These are phyloP conservation scores for Metalampra italica DNA, from an alignment of 2,888 invertebrate genomes.

Conservation along the genomic window DNA sequence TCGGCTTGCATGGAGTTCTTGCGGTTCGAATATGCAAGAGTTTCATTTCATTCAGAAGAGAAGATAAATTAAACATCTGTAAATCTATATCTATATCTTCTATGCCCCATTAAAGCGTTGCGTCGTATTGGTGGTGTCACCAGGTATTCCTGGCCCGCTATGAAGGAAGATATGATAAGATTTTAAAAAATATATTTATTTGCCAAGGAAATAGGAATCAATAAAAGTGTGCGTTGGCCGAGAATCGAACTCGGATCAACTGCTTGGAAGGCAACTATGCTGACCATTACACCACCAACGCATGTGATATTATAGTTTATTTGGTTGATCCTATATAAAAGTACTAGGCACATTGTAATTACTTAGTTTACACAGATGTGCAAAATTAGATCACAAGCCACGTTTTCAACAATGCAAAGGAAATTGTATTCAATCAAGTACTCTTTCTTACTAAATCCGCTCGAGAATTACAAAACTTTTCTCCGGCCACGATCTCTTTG, in stretches of 20 bases:
- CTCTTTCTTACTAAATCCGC: background rate
- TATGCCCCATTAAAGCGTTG: no score
- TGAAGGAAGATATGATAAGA: no score
- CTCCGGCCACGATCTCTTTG: background rate
- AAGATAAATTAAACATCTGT: no score
- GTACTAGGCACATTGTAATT: background rate
- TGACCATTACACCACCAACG: slow-evolving; percentile 64
- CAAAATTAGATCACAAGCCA: background rate
- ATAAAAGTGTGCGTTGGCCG: slow-evolving; percentile 38
- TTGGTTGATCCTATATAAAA: background rate
- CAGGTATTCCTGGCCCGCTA: no score
- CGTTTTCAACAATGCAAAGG: background rate
- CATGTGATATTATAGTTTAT: slow-evolving; percentile 13
- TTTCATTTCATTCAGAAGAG: no score
- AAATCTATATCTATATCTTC: no score
- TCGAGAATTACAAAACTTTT: background rate
- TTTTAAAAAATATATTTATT: no score
- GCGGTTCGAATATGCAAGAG: background rate
- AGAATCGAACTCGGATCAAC: slow-evolving; percentile 60
- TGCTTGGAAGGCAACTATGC: slow-evolving; percentile 59
- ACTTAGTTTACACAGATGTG: background rate
- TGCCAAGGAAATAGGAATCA: no score
- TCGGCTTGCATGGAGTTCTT: background rate
- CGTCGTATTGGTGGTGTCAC: no score
- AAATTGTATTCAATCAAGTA: background rate